Evolutionary conservation across 2,113 vertebrate species (phyloP), one percentile per base, ranked within the genome.

Genomic region (Ceratotherium simum): DNA sequence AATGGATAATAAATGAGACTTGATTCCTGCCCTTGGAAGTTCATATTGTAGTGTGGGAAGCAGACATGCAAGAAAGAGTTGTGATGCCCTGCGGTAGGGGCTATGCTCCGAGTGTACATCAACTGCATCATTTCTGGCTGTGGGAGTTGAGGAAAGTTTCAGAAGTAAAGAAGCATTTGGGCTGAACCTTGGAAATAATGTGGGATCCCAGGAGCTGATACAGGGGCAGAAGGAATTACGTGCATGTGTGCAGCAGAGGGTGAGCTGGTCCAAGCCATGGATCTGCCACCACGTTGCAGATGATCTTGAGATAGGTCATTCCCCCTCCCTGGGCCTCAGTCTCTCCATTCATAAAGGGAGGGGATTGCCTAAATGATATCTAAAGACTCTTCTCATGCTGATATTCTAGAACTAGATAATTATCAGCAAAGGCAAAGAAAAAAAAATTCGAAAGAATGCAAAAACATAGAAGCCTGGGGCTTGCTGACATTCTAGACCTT

Each of bases 181-280:
- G 6, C 27, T 90, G 20, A 25, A 21, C 14, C 9, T 81, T 67
- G 39, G 58, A 46, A 17, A 31, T 25, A 65, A n/a, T 10, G 16
- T 21, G 10, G 23, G 65, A 39, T 17, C 5, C 46, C 18, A 83
- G 88, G 36, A 64, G 20, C 31, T 48, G 42, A 60, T 4, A 58
- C 17, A 64, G 31, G 8, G n/a, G 6, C 11, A n/a, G 54, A 13
- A 75, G 39, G 4, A 88, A 31, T 64, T 25, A 48, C 5, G 3
- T 48, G 4, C 12, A 17, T 8, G 4, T 51, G 29, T 6, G 29
- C 5, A 1, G 21, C 4, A 48, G 42, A 42, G 3, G 11, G n/a
- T 1, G 36, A 91, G 46, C 25, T 60, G 33, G 56, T 0, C 3
- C 65, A 33, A 48, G 14, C 2, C 18, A n/a, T 64, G 62, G 21